These are phyloP conservation scores for Trogon surrucura DNA, from an alignment of 2,113 vertebrate genomes.

Conservation along the genomic window DNA sequence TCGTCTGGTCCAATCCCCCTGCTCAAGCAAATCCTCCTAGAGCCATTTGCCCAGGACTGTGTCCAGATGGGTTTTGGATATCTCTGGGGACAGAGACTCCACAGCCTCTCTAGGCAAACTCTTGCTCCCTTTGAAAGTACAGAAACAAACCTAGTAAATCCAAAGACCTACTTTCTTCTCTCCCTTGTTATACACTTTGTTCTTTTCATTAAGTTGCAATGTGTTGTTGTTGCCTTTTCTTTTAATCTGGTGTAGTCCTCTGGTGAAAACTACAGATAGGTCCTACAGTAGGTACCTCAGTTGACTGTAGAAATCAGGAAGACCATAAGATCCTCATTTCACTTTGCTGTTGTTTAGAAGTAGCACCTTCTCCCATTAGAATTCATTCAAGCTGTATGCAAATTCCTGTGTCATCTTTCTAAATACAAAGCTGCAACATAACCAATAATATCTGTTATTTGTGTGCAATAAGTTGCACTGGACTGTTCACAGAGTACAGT, in stretches of 20 bases:
- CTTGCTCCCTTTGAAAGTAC: neutral
- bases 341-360: neutral
- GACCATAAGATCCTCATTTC: neutral
- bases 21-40: neutral
- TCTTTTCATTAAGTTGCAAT: neutral
- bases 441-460: neutral
- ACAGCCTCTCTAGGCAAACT: neutral
- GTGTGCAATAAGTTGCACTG: neutral
- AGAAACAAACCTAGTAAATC: neutral
- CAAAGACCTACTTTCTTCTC: neutral
- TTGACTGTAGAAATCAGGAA: neutral
- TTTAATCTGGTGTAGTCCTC: neutral
- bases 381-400: neutral
- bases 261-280: neutral
- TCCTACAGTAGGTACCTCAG: neutral
- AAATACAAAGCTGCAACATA: neutral
- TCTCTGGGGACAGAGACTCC: neutral
- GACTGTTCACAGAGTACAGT: neutral
- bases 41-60: neutral
- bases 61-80: neutral
- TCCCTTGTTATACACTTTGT: neutral
- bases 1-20: neutral
- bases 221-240: neutral
- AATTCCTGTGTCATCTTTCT: neutral
- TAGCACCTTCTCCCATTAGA: neutral